Base-by-base conservation (phyloP, 1,140 invertebrate genomes). In the Littorina saxatilis region DNA sequence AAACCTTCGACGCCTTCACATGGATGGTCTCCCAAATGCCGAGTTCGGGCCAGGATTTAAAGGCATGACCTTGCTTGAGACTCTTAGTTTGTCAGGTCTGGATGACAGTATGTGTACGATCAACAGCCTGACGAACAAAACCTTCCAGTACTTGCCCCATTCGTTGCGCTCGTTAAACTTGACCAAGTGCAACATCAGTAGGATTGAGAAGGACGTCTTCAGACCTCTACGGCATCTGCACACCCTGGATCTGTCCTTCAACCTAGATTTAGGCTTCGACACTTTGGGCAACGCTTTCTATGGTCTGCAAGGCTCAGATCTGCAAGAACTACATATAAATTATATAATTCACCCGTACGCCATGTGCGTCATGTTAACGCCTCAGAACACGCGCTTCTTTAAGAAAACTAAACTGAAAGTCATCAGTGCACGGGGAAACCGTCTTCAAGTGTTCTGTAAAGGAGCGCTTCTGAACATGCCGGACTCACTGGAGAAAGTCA, bases 141-240 rank as follows among this genome's bases (percentile, higher is more conserved):
- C 73, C 11, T 75, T 75, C 23, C 13, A 2, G 1, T 5, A 73
- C 32, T n/a, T 75, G 5, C 43, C 82, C 15, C 13, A 20, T 5
- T 43, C 40, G 39, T 27, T 87, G 27, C 63, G 23, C 29, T 37
- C 47, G 11, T 43, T 87, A 9, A 80, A 87, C 55, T 17, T 87
- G 20, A 82, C 84, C 15, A 2, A 20, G 11, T 82, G 76, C 47
- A 35, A 63, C 52, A 76, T 84, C 32, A 3, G 20, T 73, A 80
- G 37, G 72, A 79, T 81, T 43, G 35, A 47, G 39, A 66, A 47
- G 32, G 76, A 80, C 1, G 63, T 63, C 17, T 82, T 79, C 73
- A 27, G 29, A 55, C 20, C 23, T 39, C 58, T 82, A 7, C n/a
- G 40, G 29, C 35, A 79, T 13, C 61, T 84, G 39, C 55, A 80